Base-by-base conservation (phyloP, 2,113 vertebrate species). In the Bujurquina vittata region DNA sequence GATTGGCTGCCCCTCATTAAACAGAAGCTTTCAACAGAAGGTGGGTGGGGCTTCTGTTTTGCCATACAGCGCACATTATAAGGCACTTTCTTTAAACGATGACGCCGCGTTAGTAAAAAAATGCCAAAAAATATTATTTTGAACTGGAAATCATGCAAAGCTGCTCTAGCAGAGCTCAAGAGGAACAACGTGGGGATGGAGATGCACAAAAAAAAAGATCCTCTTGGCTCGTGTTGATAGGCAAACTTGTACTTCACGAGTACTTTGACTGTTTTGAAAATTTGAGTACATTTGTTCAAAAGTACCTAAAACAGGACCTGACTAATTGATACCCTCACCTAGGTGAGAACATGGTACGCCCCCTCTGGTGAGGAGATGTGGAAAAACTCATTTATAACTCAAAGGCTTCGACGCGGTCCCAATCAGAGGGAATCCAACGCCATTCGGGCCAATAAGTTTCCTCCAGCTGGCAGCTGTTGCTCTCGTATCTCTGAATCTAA, bases 401-500 rank as follows among this genome's bases (percentile, higher is more conserved):
- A 3, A n/a, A 61, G 56, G 5, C 43, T 22, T 1, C 79, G 85
- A 82, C 23, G 9, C 2, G 0, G 23, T n/a, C 75, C 63, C 75
- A 33, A 80, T 76, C 83, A 10, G 54, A 80, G 77, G 77, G 79
- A 83, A 76, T 77, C 74, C 55, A 23, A 78, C 75, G 55, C 46
- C 31, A 40, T 82, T 37, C 43, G 43, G 74, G 52, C 75, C 77
- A 78, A 81, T 75, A 82, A 33, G 35, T 87, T 75, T 75, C 35
- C 67, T 76, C 81, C 62, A n/a, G 26, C 14, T 83, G 84, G 84
- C 87, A 84, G 85, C 88, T 83, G 84, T 75, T 84, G 83, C 74
- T 88, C 49, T 43, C 1, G n/a, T 49, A 54, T 69, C 75, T 83
- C 58, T 8, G 14, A 72, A 85, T 90, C 62, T 86, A 87, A 84